phyloP scores from a whole-genome alignment of 2,888 invertebrate genomes.

The Azorinus chamasolen region DNA sequence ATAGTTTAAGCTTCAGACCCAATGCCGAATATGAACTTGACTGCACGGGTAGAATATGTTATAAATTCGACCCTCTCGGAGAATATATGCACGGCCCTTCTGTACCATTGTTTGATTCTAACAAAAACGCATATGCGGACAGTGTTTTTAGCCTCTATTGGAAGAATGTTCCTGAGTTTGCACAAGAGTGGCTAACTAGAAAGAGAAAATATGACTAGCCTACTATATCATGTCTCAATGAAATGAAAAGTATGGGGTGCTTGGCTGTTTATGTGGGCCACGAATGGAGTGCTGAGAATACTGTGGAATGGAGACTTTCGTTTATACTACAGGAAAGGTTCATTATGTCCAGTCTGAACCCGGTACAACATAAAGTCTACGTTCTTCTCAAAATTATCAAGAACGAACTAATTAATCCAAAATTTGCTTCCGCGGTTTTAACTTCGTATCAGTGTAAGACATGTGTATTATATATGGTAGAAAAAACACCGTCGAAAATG shows the following conservation, averaged over 20 bases:
- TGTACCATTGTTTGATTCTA: background rate
- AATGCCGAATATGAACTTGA: background rate
- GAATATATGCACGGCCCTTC: constrained; percentile 2
- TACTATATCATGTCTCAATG: background rate
- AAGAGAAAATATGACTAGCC: constrained; percentile 2
- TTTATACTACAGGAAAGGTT: constrained; percentile 19
- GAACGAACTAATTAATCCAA: constrained; percentile 4
- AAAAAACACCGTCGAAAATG: background rate
- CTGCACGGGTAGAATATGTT: background rate
- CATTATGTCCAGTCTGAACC: constrained; percentile 30
- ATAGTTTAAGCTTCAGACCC: background rate
- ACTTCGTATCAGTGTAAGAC: constrained; percentile 11
- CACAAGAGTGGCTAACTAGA: background rate
- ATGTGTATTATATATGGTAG: background rate
- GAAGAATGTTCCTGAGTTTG: background rate
- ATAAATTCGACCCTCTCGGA: background rate
- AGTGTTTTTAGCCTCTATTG: background rate
- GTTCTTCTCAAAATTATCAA: constrained; percentile 32
- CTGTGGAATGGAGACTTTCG: constrained; percentile 33
- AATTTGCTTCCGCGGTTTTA: background rate
- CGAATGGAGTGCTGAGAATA: background rate
- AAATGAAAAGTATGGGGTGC: constrained; percentile 1
- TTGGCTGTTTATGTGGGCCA: constrained; percentile 9
- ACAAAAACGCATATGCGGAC: background rate
- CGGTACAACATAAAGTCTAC: constrained; percentile 26